phyloP scores from a whole-genome alignment of 64 coral and sea anemone species.

The Pocillopora damicornis region DNA sequence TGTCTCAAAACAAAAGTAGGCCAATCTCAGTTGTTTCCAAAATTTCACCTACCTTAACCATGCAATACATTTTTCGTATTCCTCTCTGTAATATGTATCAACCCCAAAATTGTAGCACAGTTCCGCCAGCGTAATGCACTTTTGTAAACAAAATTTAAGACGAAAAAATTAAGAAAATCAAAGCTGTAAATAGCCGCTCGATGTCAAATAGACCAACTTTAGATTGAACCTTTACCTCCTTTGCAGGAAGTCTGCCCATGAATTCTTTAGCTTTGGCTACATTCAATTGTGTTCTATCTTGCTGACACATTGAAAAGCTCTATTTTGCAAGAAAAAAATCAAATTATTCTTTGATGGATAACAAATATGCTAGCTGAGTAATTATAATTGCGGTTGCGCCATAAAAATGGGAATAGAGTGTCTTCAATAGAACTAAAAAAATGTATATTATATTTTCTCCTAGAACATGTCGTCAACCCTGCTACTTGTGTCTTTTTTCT shows the following conservation, averaged over 20 bases:
- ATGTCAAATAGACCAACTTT: background rate
- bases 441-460: no score
- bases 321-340: slow-evolving; percentile 13
- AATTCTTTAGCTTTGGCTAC: slow-evolving; percentile 73
- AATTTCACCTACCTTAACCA: slow-evolving; percentile 75
- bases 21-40: background rate
- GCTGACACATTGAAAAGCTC: slow-evolving; percentile 56
- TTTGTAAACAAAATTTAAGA: background rate
- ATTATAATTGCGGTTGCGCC: no score
- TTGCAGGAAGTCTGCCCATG: slow-evolving; percentile 46
- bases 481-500: no score
- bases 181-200: background rate
- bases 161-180: background rate
- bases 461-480: no score
- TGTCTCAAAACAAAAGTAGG: no score
- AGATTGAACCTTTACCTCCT: slow-evolving; percentile 59
- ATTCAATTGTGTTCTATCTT: slow-evolving; percentile 55
- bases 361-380: background rate
- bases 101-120: slow-evolving; percentile 99
- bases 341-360: background rate
- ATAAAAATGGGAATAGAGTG: no score
- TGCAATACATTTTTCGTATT: slow-evolving; percentile 73
- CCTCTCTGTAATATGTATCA: slow-evolving; percentile 74
- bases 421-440: no score
- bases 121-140: slow-evolving; percentile 58